Evolutionary conservation across 1,140 invertebrate species (phyloP), one percentile per base, ranked within the genome.

Genomic region (Anoplolepis gracilipes): DNA sequence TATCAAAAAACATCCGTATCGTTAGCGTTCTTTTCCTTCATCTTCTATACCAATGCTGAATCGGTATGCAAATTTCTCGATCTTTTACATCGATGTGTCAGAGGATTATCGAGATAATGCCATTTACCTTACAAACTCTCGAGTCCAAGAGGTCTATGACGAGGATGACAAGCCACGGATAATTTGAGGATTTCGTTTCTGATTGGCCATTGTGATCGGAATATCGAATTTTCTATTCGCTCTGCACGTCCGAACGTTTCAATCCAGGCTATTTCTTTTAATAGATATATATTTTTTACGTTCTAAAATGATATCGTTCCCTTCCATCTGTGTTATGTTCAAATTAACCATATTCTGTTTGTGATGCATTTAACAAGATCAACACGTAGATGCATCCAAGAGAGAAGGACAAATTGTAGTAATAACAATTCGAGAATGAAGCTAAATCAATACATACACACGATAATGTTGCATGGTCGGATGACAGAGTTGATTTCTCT

Each of bases 401-500:
- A 70, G 28, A 33, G 33, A 65, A 55, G 22, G 22, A 57, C 33
- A 53, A 81, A 72, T 81, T 30, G 49, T 36, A 25, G 16, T n/a
- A 42, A n/a, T 46, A 70, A 79, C 8, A 11, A 55, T 33, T 30
- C 16, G 13, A 49, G 22, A 39, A 53, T 33, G 53, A 57, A 53
- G 16, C 61, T 49, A 62, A 89, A 86, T 53, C 73, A 65, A 70
- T 49, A 30, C 33, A 59, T 59, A 67, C 36, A 67, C 36, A 46
- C 72, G 22, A 30, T 82, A 86, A 84, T 65, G 85, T 82, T 69
- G 89, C 46, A 87, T 89, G 89, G 90, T 91, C 87, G 86, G 85
- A 91, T 91, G 87, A 91, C 89, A 79, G 62, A 90, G 85, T 87
- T 91, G 91, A 92, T 92, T 88, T 91, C 87, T 78, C n/a, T n/a